Conservation (phyloP, 2,888 invertebrate species). For the Apeira syringaria region DNA sequence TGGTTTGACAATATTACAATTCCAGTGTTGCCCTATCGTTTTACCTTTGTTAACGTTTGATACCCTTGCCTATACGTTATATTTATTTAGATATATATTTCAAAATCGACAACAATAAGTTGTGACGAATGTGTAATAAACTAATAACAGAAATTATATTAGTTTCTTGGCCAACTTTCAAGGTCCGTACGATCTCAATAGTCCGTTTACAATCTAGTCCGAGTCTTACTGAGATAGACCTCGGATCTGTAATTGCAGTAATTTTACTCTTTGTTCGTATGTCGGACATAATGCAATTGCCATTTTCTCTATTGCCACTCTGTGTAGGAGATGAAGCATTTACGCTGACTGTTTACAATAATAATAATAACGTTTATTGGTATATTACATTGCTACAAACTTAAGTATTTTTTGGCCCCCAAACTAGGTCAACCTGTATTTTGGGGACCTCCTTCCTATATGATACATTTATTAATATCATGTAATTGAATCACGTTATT, state of each 20-base stretch:
- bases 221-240: constrained; percentile 36
- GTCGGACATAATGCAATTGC: constrained; percentile 42
- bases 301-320: constrained; percentile 17
- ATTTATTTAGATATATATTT: neutral
- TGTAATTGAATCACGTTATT: too few relatives aligned
- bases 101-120: constrained; percentile 2
- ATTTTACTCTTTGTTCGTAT: constrained; percentile 54
- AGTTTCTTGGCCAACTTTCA: constrained; percentile 40
- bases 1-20: constrained; percentile 6
- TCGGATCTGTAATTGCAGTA: constrained; percentile 52
- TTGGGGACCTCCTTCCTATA: too few relatives aligned
- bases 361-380: too few relatives aligned
- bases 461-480: too few relatives aligned
- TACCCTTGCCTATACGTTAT: neutral
- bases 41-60: too few relatives aligned
- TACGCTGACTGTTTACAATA: neutral
- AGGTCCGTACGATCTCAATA: constrained; percentile 45
- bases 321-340: neutral
- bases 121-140: constrained; percentile 15
- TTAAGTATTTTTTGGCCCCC: too few relatives aligned
- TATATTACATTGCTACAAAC: too few relatives aligned
- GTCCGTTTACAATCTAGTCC: constrained; percentile 49
- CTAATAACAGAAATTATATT: constrained; percentile 13
- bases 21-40: neutral
- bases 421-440: too few relatives aligned